phyloP scores from a whole-genome alignment of 2,113 vertebrate genomes.

The Neoarius graeffei region DNA sequence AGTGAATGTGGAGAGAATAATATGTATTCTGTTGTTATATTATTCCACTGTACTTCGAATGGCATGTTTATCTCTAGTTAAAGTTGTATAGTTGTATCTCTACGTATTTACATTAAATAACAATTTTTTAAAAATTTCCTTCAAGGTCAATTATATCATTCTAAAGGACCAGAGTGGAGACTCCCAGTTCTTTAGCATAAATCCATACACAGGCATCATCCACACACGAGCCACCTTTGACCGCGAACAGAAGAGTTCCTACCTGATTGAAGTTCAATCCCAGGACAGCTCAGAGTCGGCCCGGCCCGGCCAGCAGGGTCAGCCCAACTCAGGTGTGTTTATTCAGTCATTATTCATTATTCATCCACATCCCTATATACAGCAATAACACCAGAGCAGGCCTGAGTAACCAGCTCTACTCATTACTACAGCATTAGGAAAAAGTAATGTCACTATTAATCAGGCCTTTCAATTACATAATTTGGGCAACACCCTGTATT shows the following conservation, averaged over 20 bases:
- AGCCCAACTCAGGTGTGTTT: constrained; percentile 81
- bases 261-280: constrained; percentile 86
- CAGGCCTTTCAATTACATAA: too few species aligned
- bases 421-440: constrained; percentile 52
- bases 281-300: constrained; percentile 83
- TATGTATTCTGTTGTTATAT: neutral
- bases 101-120: neutral
- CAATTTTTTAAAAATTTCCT: neutral
- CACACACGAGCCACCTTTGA: constrained; percentile 78
- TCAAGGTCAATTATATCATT: constrained; percentile 79
- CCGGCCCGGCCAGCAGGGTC: constrained; percentile 78
- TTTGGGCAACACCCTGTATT: too few species aligned
- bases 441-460: constrained; percentile 37
- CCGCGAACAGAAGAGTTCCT: constrained; percentile 85
- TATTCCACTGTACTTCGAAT: neutral
- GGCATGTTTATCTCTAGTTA: neutral
- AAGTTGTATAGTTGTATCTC: neutral
- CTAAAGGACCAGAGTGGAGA: constrained; percentile 82
- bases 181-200: constrained; percentile 81
- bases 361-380: neutral
- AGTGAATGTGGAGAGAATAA: too few species aligned
- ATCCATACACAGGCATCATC: constrained; percentile 74
- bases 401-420: constrained; percentile 34
- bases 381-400: neutral
- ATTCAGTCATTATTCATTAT: neutral